A percentile compares a stretch with the other conserved stretches of the same genome.
These are phyloP conservation scores for Chrosomus eos DNA, from an alignment of 2,797 vertebrate species.

Conservation along the genomic window DNA sequence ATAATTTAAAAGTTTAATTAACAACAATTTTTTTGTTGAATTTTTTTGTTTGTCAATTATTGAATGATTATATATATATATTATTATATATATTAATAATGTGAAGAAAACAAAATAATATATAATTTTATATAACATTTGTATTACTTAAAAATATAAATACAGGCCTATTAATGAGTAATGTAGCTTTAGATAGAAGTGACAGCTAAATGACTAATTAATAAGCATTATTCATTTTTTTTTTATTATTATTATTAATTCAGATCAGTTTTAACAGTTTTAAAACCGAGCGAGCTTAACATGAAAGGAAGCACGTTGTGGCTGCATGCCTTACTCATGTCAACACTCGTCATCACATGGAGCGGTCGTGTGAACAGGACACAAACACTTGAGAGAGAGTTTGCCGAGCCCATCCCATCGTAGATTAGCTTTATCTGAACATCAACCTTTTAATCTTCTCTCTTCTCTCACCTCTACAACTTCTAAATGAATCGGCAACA, in stretches of 20 bases:
- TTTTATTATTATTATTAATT: neutral
- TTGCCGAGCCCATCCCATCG: conserved; percentile 72
- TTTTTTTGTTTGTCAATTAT: no score
- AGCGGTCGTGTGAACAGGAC: conserved; percentile 56
- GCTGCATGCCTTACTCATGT: conserved; percentile 12
- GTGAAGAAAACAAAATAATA: neutral
- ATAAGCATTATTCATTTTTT: neutral
- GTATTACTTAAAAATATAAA: neutral
- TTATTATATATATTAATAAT: neutral
- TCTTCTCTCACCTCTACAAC: conserved; percentile 70
- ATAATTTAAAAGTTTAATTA: neutral
- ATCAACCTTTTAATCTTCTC: conserved; percentile 76
- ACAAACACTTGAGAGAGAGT: conserved; percentile 65
- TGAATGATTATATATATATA: no score
- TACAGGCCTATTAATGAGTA: neutral
- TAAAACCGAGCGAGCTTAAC: neutral
- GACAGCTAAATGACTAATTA: neutral
- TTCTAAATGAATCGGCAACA: conserved; percentile 76
- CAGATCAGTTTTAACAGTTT: neutral
- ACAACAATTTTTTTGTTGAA: no score
- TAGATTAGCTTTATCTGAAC: conserved; percentile 77
- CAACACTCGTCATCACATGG: conserved; percentile 68
- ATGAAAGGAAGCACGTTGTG: conserved; percentile 9
- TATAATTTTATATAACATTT: neutral
- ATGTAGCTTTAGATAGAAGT: neutral